Percentiles rank a stretch among this genome's conserved stretches.
phyloP scores from a whole-genome alignment of 2,113 vertebrate genomes.

The Spea bombifrons region DNA sequence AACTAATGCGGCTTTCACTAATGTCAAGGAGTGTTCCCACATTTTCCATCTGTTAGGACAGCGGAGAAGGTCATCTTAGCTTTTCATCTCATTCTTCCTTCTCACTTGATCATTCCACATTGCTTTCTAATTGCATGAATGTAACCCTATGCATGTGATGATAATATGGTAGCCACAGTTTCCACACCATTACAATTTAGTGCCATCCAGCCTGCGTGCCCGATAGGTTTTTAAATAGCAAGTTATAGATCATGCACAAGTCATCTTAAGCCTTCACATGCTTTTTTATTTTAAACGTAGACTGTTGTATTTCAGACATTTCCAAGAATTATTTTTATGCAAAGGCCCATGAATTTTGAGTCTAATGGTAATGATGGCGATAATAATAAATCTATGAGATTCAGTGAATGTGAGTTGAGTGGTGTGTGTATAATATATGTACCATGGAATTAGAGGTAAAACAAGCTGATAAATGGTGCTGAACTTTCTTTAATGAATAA shows the following conservation, averaged over 20 bases:
- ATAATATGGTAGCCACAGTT: no score
- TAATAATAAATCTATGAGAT: not conserved
- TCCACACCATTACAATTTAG: no score
- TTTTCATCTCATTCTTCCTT: no score
- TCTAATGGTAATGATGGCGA: not conserved
- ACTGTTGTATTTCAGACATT: not conserved
- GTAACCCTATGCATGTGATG: no score
- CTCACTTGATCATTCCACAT: no score
- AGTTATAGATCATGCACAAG: not conserved
- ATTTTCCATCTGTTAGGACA: no score
- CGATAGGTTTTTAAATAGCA: not conserved
- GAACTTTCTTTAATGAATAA: slow-evolving; percentile 1
- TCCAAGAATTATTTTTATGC: not conserved
- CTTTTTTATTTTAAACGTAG: not conserved
- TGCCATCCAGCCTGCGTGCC: not conserved
- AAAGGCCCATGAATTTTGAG: not conserved
- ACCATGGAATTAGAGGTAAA: not conserved
- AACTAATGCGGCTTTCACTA: no score
- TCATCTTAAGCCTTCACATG: not conserved
- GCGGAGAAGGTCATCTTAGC: no score
- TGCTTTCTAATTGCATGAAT: no score
- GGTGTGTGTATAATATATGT: not conserved
- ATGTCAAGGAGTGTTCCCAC: no score
- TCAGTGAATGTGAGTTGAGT: not conserved
- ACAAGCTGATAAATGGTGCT: not conserved